Base-by-base conservation (phyloP, 2,113 vertebrate species). In the Calidris pygmaea region DNA sequence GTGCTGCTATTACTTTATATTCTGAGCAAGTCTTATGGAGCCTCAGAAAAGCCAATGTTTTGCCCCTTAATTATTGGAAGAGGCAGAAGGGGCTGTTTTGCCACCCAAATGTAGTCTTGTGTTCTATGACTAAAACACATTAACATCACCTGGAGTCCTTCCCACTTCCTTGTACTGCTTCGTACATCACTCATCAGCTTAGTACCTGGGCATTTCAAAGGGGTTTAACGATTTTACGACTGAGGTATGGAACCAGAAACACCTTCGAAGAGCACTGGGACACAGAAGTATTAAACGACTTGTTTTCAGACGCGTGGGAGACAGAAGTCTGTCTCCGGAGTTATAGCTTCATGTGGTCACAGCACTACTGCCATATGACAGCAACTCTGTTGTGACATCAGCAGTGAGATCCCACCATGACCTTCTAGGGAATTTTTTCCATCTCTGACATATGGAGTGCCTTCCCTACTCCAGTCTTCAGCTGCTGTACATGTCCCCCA, bases 101-200 rank as follows among this genome's bases (percentile, higher is more conserved):
- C 22, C 14, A 63, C 9, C 7, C 17, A 75, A 39, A 53, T 35
- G 9, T 58, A 52, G 29, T 30, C 26, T 59, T 7, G 5, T 0
- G 0, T 67, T 93, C 41, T 74, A 24, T 0, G 0, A 23, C 50
- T 47, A 39, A 68, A 87, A 60, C 0, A 0, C 3, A 5, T n/a
- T 45, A 90, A 41, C 8, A 21, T 58, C 32, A 21, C 21, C 11
- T 50, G 37, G 62, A 58, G 30, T 53, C 66, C 47, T 83, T 70
- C 37, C 16, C 53, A 5, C 30, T 66, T 48, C 21, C 48, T 65
- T 72, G 32, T 12, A 10, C 27, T 72, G 37, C 66, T 60, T 52
- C 3, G 1, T 29, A 7, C 9, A 20, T 32, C 34, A 8, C 26
- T 22, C 21, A 37, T 18, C 1, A 1, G 24, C 37, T 41, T 14